Evolutionary conservation across 2,797 vertebrate genomes (phyloP).

Genomic region (Passerculus sandwichensis): DNA sequence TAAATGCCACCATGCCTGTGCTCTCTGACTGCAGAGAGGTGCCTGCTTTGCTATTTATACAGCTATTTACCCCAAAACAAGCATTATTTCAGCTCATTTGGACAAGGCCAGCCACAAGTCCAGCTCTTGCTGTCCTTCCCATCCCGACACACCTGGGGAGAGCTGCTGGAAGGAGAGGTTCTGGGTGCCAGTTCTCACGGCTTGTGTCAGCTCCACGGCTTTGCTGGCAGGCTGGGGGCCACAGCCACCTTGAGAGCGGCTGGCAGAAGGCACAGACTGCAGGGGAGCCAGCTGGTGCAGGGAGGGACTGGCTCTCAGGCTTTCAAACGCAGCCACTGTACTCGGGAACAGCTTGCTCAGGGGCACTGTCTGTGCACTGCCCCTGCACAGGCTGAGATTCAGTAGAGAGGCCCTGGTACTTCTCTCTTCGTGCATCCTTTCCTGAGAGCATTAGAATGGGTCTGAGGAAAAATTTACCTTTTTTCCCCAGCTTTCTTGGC

Average conservation of each 20-base stretch:
- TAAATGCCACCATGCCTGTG: fast-evolving
- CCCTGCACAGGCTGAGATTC: background rate
- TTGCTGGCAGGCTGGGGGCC: background rate
- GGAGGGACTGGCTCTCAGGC: fast-evolving
- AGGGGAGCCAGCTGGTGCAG: background rate
- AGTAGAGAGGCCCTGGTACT: background rate
- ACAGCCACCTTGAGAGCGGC: background rate
- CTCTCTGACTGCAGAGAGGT: background rate
- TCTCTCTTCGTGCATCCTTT: background rate
- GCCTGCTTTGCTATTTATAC: background rate
- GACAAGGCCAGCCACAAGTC: background rate
- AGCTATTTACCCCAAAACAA: background rate
- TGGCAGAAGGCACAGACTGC: background rate
- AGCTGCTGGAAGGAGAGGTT: background rate
- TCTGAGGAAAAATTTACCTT: background rate
- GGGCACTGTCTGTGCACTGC: background rate
- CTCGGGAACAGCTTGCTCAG: background rate
- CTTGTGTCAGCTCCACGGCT: background rate
- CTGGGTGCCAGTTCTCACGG: background rate
- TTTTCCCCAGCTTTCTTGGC: background rate
- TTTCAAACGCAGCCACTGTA: background rate
- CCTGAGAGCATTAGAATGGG: background rate
- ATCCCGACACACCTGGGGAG: no score
- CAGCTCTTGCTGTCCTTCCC: background rate
- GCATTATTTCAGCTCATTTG: background rate